Base-by-base conservation (phyloP, 2,113 vertebrate species). In the Oxyruncus cristatus region DNA sequence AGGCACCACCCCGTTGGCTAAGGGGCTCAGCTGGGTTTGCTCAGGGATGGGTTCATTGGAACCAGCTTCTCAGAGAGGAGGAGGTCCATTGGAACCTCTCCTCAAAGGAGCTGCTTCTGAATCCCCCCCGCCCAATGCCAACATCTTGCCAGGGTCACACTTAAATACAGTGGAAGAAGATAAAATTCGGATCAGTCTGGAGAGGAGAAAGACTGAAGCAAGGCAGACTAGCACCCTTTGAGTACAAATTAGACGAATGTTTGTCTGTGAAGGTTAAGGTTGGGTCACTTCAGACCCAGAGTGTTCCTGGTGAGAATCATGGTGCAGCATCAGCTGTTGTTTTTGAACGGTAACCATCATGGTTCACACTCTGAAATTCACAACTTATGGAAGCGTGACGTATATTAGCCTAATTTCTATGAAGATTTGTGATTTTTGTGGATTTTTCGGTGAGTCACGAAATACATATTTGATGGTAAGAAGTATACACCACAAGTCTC, bases 281-380 rank as follows among this genome's bases (percentile, higher is more conserved):
- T 10, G 20, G 6, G 6, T 74, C n/a, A 6, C 21, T 46, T 59
- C 28, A 6, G 44, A 3, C 17, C 11, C 11, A 17, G 11, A 30
- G 19, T 0, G 12, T n/a, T 61, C 27, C 35, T 28, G 3, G 1
- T 9, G 14, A 50, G 22, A 37, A 27, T n/a, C 2, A 0, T 39
- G 37, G 5, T 26, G 12, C 41, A 44, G 26, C 9, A 56, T 4
- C 14, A 15, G 17, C 8, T 24, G 20, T 22, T 49, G 26, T 8
- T 35, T 88, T 78, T 49, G 35, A 62, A 46, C 3, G 6, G 30
- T 46, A 72, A 42, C 21, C 21, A 10, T 80, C 10, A 32, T 5
- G 4, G 9, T 26, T 50, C 49, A 8, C 9, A 30, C 3, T 41
- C 26, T 71, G 55, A 55, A 91, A 58, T 58, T 63, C 27, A 47